These are phyloP conservation scores for Fragariocoptes setiger DNA, from an alignment of 1,140 invertebrate genomes.

Conservation along the genomic window DNA sequence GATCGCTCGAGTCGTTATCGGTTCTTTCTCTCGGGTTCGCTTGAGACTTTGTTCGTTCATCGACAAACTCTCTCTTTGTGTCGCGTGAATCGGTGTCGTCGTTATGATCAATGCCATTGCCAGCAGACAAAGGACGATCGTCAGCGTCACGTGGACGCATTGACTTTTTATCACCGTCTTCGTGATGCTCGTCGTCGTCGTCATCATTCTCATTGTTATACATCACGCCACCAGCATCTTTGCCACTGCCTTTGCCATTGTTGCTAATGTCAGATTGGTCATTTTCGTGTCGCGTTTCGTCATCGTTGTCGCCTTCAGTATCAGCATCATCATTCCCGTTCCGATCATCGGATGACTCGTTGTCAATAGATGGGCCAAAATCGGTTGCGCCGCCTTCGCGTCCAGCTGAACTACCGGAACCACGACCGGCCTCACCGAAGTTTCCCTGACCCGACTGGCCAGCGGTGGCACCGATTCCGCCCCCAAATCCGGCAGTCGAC, in stretches of 20 bases:
- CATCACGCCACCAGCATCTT: not conserved
- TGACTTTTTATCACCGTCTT: not conserved
- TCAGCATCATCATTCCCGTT: not conserved
- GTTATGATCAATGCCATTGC: not conserved
- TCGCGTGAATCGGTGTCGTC: not conserved
- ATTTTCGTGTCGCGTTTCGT: not conserved
- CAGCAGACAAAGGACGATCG: not conserved
- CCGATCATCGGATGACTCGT: not conserved
- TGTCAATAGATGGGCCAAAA: not conserved
- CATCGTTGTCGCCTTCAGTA: not conserved
- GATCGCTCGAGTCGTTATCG: no score
- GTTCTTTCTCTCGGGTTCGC: no score
- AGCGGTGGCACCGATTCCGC: no score
- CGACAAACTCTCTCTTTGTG: no score
- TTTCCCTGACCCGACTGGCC: no score
- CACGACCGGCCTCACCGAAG: not conserved
- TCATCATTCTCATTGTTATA: not conserved
- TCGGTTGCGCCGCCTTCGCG: not conserved
- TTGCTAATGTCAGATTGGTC: no score
- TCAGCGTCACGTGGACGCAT: not conserved
- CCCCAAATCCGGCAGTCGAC: no score
- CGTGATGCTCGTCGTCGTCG: not conserved
- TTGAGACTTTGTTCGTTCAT: no score
- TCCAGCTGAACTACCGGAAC: not conserved
- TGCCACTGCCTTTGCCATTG: not conserved